Percentiles rank a stretch among this genome's conserved stretches.
These are phyloP conservation scores for Shargacucullia verbasci DNA, from an alignment of 2,888 invertebrate species.

Conservation along the genomic window DNA sequence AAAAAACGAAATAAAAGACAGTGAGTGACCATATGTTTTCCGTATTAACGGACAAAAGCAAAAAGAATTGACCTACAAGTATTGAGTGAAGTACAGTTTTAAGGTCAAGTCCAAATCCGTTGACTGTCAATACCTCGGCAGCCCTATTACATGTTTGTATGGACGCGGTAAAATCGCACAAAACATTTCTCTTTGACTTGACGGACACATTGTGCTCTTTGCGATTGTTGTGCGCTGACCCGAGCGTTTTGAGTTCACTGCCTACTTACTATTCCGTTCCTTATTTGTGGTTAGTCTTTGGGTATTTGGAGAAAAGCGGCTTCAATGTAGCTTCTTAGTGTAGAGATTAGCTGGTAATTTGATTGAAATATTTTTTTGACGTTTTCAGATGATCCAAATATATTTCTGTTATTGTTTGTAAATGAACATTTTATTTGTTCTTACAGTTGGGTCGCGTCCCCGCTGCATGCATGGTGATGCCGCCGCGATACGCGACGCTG, in stretches of 20 bases:
- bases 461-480: slow-evolving; percentile 79
- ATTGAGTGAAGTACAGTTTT: slow-evolving; percentile 9
- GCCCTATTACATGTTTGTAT: slow-evolving; percentile 21
- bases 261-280: slow-evolving; percentile 13
- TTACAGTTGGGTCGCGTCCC: slow-evolving; percentile 81
- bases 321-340: neutral
- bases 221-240: slow-evolving; percentile 21
- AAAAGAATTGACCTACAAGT: slow-evolving; percentile 11
- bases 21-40: no score
- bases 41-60: slow-evolving; percentile 6
- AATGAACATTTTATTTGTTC: slow-evolving; percentile 18
- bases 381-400: no score
- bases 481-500: slow-evolving; percentile 83
- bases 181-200: slow-evolving; percentile 36
- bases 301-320: slow-evolving; percentile 1
- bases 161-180: slow-evolving; percentile 7
- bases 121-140: slow-evolving; percentile 8
- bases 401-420: neutral
- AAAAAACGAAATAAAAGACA: no score
- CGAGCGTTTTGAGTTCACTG: slow-evolving; percentile 11
- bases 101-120: slow-evolving; percentile 27
- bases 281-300: slow-evolving; percentile 15
- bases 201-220: slow-evolving; percentile 23
- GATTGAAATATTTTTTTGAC: neutral
- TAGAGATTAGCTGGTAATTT: no score